Evolutionary conservation across 2,797 vertebrate genomes (phyloP).

Genomic region (Hemitrygon akajei): DNA sequence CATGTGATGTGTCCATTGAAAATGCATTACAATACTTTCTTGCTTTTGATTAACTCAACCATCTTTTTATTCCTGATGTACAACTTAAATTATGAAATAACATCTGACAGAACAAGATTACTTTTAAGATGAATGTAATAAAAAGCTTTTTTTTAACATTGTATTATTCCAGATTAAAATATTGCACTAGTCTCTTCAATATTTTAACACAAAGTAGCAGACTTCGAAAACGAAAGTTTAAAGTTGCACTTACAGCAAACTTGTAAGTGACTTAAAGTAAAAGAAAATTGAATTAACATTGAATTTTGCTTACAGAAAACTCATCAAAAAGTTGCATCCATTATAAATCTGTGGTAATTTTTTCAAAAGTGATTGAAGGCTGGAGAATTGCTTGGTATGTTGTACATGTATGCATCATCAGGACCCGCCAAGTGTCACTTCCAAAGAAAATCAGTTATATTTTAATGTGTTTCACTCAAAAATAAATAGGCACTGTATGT

Average conservation of each 20-base stretch:
- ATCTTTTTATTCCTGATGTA: neutral
- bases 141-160: neutral
- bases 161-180: neutral
- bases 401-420: neutral
- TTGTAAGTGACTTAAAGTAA: neutral
- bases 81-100: neutral
- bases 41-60: neutral
- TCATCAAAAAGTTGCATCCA: neutral
- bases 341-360: neutral
- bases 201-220: neutral
- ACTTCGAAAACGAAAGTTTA: neutral
- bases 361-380: neutral
- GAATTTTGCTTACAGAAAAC: neutral
- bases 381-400: neutral
- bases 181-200: neutral
- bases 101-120: neutral
- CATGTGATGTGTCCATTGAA: neutral
- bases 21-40: neutral
- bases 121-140: neutral
- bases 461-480: conserved; percentile 3
- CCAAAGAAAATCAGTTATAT: neutral
- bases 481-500: neutral
- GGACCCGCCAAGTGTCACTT: neutral
- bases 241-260: neutral
- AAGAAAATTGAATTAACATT: neutral